Evolutionary conservation across 1,140 invertebrate genomes (phyloP).

Genomic region (Druon quercuslanigerum): DNA sequence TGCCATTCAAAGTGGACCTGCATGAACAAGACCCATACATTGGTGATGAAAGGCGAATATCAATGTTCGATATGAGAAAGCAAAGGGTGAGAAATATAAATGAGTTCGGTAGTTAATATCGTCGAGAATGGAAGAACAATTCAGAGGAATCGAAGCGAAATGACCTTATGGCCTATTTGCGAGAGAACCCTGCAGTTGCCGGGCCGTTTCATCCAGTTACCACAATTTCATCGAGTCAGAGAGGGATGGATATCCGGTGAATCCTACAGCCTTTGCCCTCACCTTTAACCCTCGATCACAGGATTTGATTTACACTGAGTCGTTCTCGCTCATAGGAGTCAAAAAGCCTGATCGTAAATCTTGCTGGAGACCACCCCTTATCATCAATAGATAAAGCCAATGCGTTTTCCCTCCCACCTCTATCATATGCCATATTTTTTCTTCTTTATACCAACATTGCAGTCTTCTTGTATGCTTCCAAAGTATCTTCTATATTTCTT

Average conservation of each 20-base stretch:
- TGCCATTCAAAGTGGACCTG: neutral
- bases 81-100: constrained; percentile 54
- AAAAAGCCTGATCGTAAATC: constrained; percentile 12
- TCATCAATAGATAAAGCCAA: constrained; percentile 5
- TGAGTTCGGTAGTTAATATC: constrained; percentile 60
- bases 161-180: constrained; percentile 59
- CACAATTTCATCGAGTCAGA: constrained; percentile 31
- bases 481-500: too few species aligned
- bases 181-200: constrained; percentile 21
- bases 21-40: neutral
- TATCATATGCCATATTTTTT: neutral
- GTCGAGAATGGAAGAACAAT: constrained; percentile 59
- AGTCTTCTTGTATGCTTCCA: too few species aligned
- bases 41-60: constrained; percentile 19
- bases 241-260: constrained; percentile 5
- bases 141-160: constrained; percentile 61
- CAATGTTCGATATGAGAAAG: constrained; percentile 30
- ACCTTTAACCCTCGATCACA: constrained; percentile 18
- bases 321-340: constrained; percentile 1
- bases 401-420: neutral
- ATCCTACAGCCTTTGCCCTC: constrained; percentile 26
- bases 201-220: constrained; percentile 17
- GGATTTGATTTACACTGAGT: constrained; percentile 37
- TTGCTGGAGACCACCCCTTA: constrained; percentile 2
- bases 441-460: neutral